Conservation (phyloP, 37 sponge, comb jelly and placozoan species). For the Spongia lamella region DNA sequence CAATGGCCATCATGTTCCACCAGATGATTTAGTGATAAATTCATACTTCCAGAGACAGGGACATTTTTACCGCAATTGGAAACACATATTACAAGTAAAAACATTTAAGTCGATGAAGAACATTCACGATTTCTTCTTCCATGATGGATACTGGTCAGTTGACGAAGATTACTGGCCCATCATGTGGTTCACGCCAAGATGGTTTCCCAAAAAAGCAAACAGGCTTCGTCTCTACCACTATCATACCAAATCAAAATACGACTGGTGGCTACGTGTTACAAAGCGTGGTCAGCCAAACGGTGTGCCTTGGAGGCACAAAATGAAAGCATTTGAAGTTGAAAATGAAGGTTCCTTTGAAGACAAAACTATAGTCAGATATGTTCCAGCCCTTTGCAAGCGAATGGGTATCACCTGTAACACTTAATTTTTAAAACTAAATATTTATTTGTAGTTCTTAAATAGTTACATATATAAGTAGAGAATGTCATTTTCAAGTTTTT, state of each 20-base stretch:
- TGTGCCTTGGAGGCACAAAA: too few relatives aligned
- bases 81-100: background rate
- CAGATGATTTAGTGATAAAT: background rate
- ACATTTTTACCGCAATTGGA: background rate
- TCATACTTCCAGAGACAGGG: background rate
- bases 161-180: conserved; percentile 3
- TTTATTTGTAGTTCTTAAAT: too few relatives aligned
- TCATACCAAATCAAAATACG: background rate
- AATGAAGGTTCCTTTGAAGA: too few relatives aligned
- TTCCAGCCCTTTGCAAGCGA: too few relatives aligned
- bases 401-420: too few relatives aligned
- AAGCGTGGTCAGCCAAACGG: background rate
- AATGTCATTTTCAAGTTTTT: too few relatives aligned
- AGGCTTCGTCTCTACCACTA: conserved; percentile 6
- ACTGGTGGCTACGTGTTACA: background rate
- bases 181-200: background rate
- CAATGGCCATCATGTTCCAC: background rate
- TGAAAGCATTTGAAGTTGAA: too few relatives aligned
- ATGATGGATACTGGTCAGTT: conserved; percentile 4
- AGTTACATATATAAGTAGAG: too few relatives aligned
- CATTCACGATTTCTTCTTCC: conserved; percentile 1
- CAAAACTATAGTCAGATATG: too few relatives aligned
- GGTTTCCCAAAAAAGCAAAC: background rate
- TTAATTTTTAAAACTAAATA: too few relatives aligned
- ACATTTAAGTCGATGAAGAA: background rate